These are phyloP conservation scores for Tragelaphus strepsiceros DNA, from an alignment of 2,113 vertebrate species.

Conservation along the genomic window DNA sequence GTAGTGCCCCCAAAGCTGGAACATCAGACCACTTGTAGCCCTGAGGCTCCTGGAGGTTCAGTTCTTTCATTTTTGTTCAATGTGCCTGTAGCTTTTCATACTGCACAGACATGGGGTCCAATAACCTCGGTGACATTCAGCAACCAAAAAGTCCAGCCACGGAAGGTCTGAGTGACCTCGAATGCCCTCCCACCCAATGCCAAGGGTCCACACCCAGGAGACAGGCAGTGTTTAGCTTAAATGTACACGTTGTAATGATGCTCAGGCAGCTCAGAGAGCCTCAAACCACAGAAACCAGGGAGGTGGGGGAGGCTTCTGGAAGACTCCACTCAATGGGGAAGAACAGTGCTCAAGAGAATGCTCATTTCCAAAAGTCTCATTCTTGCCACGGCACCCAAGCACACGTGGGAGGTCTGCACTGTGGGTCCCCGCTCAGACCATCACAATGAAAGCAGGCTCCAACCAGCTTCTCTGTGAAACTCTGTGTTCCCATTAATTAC, in stretches of 20 bases:
- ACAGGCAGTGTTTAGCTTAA: accelerated
- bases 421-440: too few relatives aligned
- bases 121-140: too few relatives aligned
- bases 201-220: not conserved
- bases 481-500: not conserved
- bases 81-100: not conserved
- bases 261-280: not conserved
- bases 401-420: accelerated
- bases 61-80: not conserved
- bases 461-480: not conserved
- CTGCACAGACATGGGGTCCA: not conserved
- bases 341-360: accelerated
- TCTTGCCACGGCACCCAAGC: not conserved
- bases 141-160: not conserved
- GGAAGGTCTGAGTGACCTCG: accelerated
- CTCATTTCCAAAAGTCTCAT: too few relatives aligned
- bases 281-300: not conserved
- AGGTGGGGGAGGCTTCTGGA: accelerated
- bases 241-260: accelerated
- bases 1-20: not conserved
- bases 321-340: accelerated
- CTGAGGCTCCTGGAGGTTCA: accelerated
- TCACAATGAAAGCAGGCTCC: accelerated
- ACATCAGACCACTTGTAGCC: accelerated
- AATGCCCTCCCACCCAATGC: not conserved